These are phyloP conservation scores for Ochropleura leucogaster DNA, from an alignment of 2,888 invertebrate species.

Conservation along the genomic window DNA sequence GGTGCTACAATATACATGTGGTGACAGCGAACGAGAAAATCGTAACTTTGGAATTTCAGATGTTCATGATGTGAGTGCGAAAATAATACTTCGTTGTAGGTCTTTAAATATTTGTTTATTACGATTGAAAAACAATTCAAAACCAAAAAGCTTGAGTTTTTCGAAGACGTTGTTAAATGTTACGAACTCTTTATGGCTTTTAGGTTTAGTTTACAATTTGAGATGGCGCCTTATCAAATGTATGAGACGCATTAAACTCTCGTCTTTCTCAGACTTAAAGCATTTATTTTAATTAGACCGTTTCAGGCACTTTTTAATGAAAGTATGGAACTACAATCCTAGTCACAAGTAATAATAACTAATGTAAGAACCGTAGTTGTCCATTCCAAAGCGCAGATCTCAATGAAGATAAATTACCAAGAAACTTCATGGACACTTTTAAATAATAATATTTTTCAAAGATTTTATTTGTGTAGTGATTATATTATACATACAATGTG, in stretches of 20 bases:
- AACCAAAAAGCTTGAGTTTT: background rate
- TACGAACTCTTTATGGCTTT: background rate
- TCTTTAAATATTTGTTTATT: background rate
- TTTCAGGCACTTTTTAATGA: no score
- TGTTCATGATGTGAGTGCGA: background rate
- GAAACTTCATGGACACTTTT: no score
- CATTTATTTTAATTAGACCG: no score
- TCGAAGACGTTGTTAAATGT: background rate
- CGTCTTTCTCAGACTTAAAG: no score
- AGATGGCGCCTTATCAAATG: background rate
- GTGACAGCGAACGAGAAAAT: conserved; percentile 2
- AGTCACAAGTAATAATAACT: no score
- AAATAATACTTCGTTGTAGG: background rate
- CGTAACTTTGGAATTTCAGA: conserved; percentile 5
- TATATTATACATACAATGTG: no score
- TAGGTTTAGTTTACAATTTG: background rate
- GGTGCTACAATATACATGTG: background rate
- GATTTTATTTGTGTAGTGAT: no score
- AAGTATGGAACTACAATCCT: no score
- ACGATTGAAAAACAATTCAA: background rate
- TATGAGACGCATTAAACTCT: background rate
- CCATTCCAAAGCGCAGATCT: no score
- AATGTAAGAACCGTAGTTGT: no score
- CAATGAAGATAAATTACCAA: no score
- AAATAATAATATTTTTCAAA: no score